Percentiles rank a stretch among this genome's conserved stretches.
phyloP scores from a whole-genome alignment of 2,113 vertebrate species.

The Micronycteris hirsuta region DNA sequence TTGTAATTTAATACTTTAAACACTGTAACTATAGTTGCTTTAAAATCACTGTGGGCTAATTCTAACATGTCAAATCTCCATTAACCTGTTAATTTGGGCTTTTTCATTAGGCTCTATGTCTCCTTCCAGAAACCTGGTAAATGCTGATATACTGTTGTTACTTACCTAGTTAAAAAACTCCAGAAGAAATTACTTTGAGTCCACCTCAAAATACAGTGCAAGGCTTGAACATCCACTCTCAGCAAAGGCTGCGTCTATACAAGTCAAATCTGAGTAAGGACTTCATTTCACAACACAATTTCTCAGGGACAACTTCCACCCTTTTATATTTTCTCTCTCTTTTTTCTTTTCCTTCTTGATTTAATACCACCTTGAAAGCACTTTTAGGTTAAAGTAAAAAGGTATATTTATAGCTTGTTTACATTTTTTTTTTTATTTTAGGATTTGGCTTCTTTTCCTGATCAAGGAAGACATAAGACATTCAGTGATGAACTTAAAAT shows the following conservation, averaged over 20 bases:
- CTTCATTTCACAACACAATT: not conserved
- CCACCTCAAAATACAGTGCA: not conserved
- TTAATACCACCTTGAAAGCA: not conserved
- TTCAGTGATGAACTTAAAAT: not conserved
- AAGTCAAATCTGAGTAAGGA: not conserved
- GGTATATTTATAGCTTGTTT: not conserved
- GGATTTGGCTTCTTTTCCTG: not conserved
- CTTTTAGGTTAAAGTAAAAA: not conserved
- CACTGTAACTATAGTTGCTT: not conserved
- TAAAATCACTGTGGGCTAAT: not conserved
- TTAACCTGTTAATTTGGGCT: not conserved
- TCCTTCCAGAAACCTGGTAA: not conserved
- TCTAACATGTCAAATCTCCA: not conserved
- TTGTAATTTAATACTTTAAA: not conserved
- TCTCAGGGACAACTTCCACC: not conserved
- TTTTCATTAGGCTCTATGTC: not conserved
- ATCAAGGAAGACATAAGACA: accelerated
- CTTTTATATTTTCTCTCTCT: not conserved
- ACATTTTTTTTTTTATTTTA: not conserved
- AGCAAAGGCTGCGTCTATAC: not conserved
- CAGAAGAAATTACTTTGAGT: not conserved
- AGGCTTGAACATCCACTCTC: not conserved
- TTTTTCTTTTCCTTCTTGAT: not conserved
- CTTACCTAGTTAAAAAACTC: not conserved
- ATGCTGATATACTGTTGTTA: not conserved